Base-by-base conservation (phyloP, 2,888 invertebrate genomes). In the Acleris laterana region DNA sequence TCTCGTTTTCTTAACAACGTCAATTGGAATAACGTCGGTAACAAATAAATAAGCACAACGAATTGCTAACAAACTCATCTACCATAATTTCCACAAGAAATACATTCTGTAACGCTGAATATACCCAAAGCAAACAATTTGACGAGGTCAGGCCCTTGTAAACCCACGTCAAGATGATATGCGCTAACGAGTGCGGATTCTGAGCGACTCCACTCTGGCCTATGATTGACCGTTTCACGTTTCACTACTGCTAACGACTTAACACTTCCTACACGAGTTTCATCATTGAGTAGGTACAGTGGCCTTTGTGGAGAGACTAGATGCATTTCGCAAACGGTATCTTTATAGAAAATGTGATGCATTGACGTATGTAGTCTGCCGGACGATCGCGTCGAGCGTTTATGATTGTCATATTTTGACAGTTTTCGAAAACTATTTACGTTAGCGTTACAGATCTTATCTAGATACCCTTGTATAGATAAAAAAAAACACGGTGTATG, bases 151-250 rank as follows among this genome's bases (percentile, higher is more conserved):
- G 50, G 44, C 53, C 56, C 63, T 63, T 28, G 49, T 42, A 17
- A 20, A 55, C 62, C 55, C 38, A 25, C 62, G 42, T 63, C 62
- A 63, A 63, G 56, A 56, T 38, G 25, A 56, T 51, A 63, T 42
- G 50, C 50, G 50, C 62, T 63, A 63, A 63, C 56, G 62, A 50
- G 56, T 22, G 4, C 1, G 28, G 42, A 57, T 22, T 46, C 11
- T 11, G 5, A 22, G 44, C 38, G n/a, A n/a, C 5, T 46, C 16
- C 7, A 7, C 56, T 42, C 44, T 57, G 22, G 25, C 56, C 44
- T 25, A 46, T 16, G 17, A 25, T 9, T 22, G 42, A 56, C 46
- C 46, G 52, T n/a, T 52, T 28, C 52, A 28, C 6, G 16, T 52
- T 28, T 7, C 7, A n/a, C 32, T 32, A 25, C 28, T 28, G 38